Evolutionary conservation across 2,888 invertebrate genomes (phyloP), one percentile per base, ranked within the genome.

Genomic region (Pinctada fucata): DNA sequence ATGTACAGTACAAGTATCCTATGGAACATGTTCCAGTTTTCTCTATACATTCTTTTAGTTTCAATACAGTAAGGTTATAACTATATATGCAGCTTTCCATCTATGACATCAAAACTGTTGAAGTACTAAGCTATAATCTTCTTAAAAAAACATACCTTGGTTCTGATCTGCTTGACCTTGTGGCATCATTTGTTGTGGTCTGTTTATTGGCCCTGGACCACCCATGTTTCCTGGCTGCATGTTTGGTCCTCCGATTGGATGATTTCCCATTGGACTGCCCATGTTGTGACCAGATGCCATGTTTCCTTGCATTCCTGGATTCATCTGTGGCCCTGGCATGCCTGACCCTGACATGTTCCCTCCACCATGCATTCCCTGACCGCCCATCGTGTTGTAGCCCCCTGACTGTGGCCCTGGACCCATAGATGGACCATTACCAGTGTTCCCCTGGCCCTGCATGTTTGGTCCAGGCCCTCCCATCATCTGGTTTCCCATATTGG

Each of bases 381-480:
- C 79, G 49, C 75, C 78, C 78, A 79, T 81, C 13, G 67, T 64
- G 51, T 72, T 74, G 71, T 76, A 74, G 3, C 76, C 72, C 63
- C 77, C 80, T 76, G 77, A 67, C 50, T 72, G 16, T 72, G 79
- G 58, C 63, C 81, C 76, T 10, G 58, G 6, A 10, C 58, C 58
- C 6, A 13, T 6, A 10, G 8, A 6, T 13, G 13, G 6, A 10
- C 58, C 58, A 10, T 6, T 6, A 58, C 58, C 58, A 58, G 6
- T 58, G 8, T 13, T 13, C 13, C 8, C 6, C 6, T 58, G 68
- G 45, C 67, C 79, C 13, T 68, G 5, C 81, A 80, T 76, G 72
- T 80, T 72, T 48, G 82, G 75, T 52, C 82, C 85, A 49, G 82
- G 82, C 73, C 82, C 68, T 63, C 70, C 77, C 79, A 78, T 76